These are phyloP conservation scores for Sinocyclocheilus anophthalmus DNA, from an alignment of 2,113 vertebrate species.

Conservation along the genomic window DNA sequence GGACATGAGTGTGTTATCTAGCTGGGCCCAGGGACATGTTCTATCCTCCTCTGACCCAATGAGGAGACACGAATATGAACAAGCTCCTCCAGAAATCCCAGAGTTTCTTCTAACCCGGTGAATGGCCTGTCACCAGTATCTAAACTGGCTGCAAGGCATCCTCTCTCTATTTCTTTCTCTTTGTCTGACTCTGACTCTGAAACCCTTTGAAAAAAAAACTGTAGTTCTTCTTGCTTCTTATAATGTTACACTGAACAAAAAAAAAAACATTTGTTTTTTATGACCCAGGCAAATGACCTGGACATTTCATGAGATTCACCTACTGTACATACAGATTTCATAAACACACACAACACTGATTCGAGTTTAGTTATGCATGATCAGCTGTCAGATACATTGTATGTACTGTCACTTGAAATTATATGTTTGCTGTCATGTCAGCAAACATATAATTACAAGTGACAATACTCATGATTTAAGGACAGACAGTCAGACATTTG, in stretches of 20 bases:
- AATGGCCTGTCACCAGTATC: conserved; percentile 4
- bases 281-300: no score
- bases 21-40: conserved; percentile 23
- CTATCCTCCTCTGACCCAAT: conserved; percentile 11
- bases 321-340: not conserved
- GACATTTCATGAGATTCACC: no score
- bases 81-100: conserved; percentile 39
- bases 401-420: not conserved
- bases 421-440: not conserved
- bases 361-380: not conserved
- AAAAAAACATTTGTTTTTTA: no score
- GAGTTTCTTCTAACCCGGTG: conserved; percentile 52
- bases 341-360: not conserved
- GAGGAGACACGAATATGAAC: not conserved
- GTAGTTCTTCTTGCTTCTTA: not conserved
- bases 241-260: no score
- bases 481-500: not conserved
- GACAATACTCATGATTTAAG: not conserved
- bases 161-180: not conserved
- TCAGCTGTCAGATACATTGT: not conserved
- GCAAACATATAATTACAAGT: not conserved
- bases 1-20: conserved; percentile 42
- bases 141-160: not conserved
- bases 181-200: not conserved
- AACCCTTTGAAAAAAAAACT: not conserved